A percentile compares a stretch with the other conserved stretches of the same genome.
Evolutionary conservation across 2,113 vertebrate genomes (phyloP).

Genomic region (Brachyhypopomus gauderio): DNA sequence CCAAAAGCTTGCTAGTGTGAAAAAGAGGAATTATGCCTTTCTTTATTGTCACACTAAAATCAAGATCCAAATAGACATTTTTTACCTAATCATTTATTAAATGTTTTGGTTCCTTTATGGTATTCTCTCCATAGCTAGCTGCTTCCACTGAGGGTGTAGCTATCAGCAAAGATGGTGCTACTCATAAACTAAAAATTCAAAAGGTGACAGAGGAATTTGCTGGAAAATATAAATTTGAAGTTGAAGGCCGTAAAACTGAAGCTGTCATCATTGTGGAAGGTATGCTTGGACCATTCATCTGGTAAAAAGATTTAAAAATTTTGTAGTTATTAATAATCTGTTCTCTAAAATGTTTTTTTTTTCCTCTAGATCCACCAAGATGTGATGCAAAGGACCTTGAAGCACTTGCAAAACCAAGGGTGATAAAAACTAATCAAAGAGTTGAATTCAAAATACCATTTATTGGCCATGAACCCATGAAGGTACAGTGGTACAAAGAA

Average conservation of each 20-base stretch:
- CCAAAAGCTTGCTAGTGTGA: not conserved
- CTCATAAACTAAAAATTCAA: conserved; percentile 79
- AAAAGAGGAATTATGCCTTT: not conserved
- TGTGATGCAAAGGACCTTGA: conserved; percentile 74
- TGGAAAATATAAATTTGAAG: conserved; percentile 86
- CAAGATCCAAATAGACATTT: not conserved
- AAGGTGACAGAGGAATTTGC: conserved; percentile 74
- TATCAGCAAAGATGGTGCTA: conserved; percentile 79
- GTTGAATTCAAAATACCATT: conserved; percentile 78
- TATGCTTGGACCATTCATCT: conserved; percentile 47
- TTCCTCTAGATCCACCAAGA: conserved; percentile 80
- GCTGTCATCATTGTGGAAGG: conserved; percentile 75
- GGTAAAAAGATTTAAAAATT: not conserved
- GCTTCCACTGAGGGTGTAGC: conserved; percentile 68
- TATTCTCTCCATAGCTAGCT: conserved; percentile 70
- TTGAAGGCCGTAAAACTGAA: conserved; percentile 77
- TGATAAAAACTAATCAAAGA: conserved; percentile 81
- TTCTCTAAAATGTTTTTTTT: conserved; percentile 18
- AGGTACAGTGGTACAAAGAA: conserved; percentile 82
- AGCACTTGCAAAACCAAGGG: conserved; percentile 70
- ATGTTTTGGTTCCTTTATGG: not conserved
- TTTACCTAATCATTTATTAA: not conserved
- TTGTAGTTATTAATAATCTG: not conserved
- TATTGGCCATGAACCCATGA: conserved; percentile 78
- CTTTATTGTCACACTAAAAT: not conserved